phyloP scores from a whole-genome alignment of 92 coral and sea anemone species.

The Porites evermanni region DNA sequence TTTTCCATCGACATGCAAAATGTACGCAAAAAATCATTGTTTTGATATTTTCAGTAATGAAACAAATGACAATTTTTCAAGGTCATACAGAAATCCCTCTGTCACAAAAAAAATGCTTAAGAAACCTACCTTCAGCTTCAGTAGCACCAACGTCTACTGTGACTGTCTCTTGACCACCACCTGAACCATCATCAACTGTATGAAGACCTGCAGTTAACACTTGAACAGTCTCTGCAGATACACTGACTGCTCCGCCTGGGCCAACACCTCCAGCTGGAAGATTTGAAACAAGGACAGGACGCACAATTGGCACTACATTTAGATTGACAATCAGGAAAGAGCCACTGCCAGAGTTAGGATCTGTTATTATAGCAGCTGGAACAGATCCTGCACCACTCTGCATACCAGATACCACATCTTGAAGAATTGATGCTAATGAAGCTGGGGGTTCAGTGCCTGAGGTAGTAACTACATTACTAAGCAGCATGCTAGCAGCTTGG shows the following conservation, averaged over 20 bases:
- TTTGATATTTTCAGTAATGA: no score
- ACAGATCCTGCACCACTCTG: constrained; percentile 93
- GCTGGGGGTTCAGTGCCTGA: constrained; percentile 78
- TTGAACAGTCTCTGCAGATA: constrained; percentile 79
- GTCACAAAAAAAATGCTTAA: no score
- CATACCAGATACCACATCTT: constrained; percentile 99
- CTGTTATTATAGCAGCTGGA: constrained; percentile 96
- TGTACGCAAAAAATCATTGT: no score
- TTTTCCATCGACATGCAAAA: no score
- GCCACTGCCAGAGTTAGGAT: constrained; percentile 93
- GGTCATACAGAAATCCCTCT: no score
- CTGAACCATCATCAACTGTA: constrained; percentile 76
- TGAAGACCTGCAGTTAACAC: constrained; percentile 90
- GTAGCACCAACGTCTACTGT: constrained; percentile 71
- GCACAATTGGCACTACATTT: constrained; percentile 95
- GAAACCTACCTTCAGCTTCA: constrained; percentile 44
- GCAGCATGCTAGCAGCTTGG: constrained; percentile 69
- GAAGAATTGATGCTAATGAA: constrained; percentile 93
- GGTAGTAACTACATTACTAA: constrained; percentile 63
- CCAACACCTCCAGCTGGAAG: constrained; percentile 76
- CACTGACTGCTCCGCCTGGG: constrained; percentile 64
- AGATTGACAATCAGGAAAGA: constrained; percentile 96
- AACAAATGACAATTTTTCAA: no score
- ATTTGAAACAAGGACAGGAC: constrained; percentile 92
- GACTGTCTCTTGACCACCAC: constrained; percentile 81